Percentiles rank a stretch among this genome's conserved stretches.
Evolutionary conservation across 1,140 invertebrate genomes (phyloP).

Genomic region (Maniola jurtina): DNA sequence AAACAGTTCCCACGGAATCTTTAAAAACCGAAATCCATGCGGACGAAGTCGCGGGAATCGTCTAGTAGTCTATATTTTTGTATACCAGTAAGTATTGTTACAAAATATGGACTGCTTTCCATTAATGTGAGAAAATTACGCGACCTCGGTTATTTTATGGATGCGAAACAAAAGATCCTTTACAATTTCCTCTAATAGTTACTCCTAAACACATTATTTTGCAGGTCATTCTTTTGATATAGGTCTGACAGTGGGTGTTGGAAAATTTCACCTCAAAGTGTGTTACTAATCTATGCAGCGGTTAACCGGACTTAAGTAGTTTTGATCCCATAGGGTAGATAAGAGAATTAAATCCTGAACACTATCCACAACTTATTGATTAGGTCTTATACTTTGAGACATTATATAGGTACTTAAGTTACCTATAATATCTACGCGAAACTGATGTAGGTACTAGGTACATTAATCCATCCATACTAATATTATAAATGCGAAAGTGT

Average conservation of each 20-base stretch:
- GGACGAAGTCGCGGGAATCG: no score
- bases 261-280: slow-evolving; percentile 18
- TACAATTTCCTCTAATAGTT: slow-evolving; percentile 14
- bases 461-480: no score
- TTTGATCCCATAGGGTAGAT: not conserved
- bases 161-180: slow-evolving; percentile 16
- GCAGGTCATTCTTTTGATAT: slow-evolving; percentile 24
- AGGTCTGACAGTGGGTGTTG: slow-evolving; percentile 33
- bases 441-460: no score
- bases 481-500: no score
- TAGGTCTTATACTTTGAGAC: no score
- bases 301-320: slow-evolving; percentile 4
- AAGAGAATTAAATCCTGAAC: not conserved
- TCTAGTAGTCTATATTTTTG: no score
- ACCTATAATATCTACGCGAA: no score
- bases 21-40: no score
- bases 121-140: not conserved
- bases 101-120: not conserved
- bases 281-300: slow-evolving; percentile 18
- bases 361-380: no score
- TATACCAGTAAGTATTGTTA: no score
- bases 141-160: not conserved
- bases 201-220: slow-evolving; percentile 22
- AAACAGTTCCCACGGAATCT: no score
- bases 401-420: no score